Percentiles rank a stretch among this genome's conserved stretches.
Conservation (phyloP, 2,113 vertebrate genomes). For the Hylia prasina region DNA sequence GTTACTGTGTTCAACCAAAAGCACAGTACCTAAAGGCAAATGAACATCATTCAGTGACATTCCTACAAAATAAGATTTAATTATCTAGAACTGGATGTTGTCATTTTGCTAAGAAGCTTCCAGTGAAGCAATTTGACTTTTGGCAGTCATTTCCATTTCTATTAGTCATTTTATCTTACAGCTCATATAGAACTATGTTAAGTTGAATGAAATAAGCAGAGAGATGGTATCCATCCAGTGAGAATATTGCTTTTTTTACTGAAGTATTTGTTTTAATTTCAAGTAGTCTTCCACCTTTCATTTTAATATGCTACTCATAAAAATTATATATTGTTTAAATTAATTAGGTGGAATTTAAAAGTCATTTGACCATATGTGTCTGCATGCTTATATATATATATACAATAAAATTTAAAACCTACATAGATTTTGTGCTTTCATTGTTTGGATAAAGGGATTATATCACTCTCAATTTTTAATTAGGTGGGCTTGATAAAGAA, state of each 20-base stretch:
- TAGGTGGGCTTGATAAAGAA: background rate
- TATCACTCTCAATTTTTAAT: background rate
- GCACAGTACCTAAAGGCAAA: conserved; percentile 24
- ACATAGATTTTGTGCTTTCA: background rate
- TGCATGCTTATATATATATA: background rate
- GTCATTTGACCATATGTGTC: background rate
- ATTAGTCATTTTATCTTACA: conserved; percentile 19
- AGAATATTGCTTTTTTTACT: conserved; percentile 10
- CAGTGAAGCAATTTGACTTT: background rate
- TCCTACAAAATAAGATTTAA: conserved; percentile 24
- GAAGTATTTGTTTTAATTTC: conserved; percentile 1
- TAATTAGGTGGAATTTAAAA: conserved; percentile 3
- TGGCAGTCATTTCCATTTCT: background rate
- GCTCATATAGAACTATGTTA: background rate
- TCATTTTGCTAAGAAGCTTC: conserved; percentile 22
- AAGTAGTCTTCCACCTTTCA: background rate
- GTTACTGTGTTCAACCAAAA: conserved; percentile 4
- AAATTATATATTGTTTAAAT: background rate
- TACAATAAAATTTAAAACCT: background rate
- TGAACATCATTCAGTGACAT: conserved; percentile 1
- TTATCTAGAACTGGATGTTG: conserved; percentile 9
- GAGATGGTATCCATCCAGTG: background rate
- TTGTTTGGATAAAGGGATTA: background rate
- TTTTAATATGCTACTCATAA: background rate
- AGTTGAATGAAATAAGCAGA: background rate